A percentile compares a stretch with the other conserved stretches of the same genome.
phyloP scores from a whole-genome alignment of 2,113 vertebrate genomes.

The Atlantisia rogersi region DNA sequence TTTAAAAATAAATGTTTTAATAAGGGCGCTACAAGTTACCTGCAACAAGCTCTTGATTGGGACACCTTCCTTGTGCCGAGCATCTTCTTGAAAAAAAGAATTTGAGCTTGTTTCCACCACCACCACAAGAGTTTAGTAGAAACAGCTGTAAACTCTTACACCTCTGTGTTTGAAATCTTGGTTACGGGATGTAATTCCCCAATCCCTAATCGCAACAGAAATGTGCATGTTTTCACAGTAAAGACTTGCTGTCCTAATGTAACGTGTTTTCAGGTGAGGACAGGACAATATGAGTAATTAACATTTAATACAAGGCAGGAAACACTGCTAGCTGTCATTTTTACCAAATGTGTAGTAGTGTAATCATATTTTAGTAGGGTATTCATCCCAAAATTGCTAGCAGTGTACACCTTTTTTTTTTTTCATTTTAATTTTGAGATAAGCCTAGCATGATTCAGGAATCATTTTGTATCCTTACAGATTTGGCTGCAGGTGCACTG shows the following conservation, averaged over 20 bases:
- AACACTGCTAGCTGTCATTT: constrained; percentile 2
- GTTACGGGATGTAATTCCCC: background rate
- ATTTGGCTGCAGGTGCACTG: constrained; percentile 1
- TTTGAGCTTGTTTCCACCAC: background rate
- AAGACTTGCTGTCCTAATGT: background rate
- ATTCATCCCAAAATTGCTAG: background rate
- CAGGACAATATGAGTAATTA: background rate
- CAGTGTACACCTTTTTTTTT: background rate
- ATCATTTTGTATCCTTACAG: constrained; percentile 3
- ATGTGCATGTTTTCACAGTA: accelerated
- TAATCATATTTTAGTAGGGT: background rate
- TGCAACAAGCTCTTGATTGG: constrained; percentile 23
- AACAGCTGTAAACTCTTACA: background rate
- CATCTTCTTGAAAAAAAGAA: constrained; percentile 1
- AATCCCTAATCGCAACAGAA: background rate
- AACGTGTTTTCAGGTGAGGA: constrained; percentile 29
- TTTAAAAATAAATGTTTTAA: constrained; percentile 61
- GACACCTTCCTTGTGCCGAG: constrained; percentile 6
- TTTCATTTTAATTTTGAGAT: constrained; percentile 12
- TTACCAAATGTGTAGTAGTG: background rate
- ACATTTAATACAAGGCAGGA: background rate
- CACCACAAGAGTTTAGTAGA: background rate
- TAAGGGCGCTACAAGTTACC: constrained; percentile 33
- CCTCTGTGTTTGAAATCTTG: background rate
- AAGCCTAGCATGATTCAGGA: background rate